Evolutionary conservation across 2,797 vertebrate genomes (phyloP).

Genomic region (Micromesistius poutassou): DNA sequence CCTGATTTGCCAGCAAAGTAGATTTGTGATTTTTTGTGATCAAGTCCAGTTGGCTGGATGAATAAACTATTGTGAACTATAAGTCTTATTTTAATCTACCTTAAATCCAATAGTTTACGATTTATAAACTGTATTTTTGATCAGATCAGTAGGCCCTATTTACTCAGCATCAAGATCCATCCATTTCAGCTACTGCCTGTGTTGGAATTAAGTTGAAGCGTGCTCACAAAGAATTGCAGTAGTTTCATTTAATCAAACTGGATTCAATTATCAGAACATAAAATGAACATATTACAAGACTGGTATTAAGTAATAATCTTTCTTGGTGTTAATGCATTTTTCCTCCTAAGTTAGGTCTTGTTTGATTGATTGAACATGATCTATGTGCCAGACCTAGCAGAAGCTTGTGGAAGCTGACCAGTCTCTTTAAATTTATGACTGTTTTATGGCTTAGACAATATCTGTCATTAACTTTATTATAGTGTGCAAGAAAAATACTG

Average conservation of each 20-base stretch:
- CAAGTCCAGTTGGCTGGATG: neutral
- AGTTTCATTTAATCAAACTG: neutral
- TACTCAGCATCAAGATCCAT: neutral
- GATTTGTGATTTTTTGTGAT: neutral
- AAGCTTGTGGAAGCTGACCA: slow-evolving; percentile 64
- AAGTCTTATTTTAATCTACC: too few species aligned
- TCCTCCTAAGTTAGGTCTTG: slow-evolving; percentile 32
- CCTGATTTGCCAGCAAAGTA: neutral
- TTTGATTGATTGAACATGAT: slow-evolving; percentile 42
- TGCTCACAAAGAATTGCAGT: neutral
- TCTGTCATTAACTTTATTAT: slow-evolving; percentile 78
- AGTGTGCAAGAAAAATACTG: slow-evolving; percentile 70
- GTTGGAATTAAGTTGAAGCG: neutral
- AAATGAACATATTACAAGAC: neutral
- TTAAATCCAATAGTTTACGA: neutral
- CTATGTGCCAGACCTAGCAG: slow-evolving; percentile 54
- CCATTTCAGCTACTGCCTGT: neutral
- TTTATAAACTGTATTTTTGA: neutral
- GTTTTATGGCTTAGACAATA: slow-evolving; percentile 75
- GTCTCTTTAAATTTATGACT: slow-evolving; percentile 71
- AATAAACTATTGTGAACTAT: neutral
- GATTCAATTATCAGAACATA: neutral
- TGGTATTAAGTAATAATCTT: slow-evolving; percentile 16
- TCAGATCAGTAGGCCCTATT: neutral
- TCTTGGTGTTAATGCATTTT: slow-evolving; percentile 30